Conservation (phyloP, 2,888 invertebrate species). For the Heliothis peltigera region DNA sequence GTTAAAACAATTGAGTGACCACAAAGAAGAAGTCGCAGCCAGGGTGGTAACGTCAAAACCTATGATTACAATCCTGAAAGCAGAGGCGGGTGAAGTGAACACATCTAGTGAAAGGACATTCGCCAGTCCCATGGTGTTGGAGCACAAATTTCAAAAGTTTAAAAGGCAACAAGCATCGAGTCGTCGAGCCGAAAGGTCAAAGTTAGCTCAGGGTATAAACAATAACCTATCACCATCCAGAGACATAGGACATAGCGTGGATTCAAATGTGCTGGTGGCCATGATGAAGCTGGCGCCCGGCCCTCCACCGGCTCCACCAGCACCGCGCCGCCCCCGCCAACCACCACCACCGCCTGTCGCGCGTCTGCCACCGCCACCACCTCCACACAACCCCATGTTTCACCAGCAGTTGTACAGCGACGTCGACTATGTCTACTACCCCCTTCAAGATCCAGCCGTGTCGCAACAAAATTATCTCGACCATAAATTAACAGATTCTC, state of each 20-base stretch:
- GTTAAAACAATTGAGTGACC: slow-evolving; percentile 73
- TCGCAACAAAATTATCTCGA: slow-evolving; percentile 97
- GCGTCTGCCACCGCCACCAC: slow-evolving; percentile 92
- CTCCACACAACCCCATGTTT: slow-evolving; percentile 96
- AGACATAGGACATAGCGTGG: slow-evolving; percentile 79
- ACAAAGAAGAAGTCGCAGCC: slow-evolving; percentile 92
- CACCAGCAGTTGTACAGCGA: slow-evolving; percentile 97
- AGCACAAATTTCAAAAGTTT: slow-evolving; percentile 87
- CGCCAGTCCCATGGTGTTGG: slow-evolving; percentile 87
- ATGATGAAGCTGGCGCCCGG: slow-evolving; percentile 91
- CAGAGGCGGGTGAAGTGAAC: slow-evolving; percentile 93
- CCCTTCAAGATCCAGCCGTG: slow-evolving; percentile 96
- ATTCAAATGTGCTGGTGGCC: slow-evolving; percentile 89
- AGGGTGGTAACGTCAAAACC: slow-evolving; percentile 94
- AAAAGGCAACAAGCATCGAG: slow-evolving; percentile 88
- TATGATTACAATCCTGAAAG: slow-evolving; percentile 93
- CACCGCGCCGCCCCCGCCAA: slow-evolving; percentile 90
- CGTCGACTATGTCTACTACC: slow-evolving; percentile 97
- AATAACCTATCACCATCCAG: slow-evolving; percentile 85
- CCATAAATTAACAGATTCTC: slow-evolving; percentile 94
- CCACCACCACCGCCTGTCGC: slow-evolving; percentile 92
- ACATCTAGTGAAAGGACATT: slow-evolving; percentile 90
- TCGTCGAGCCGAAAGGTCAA: slow-evolving; percentile 91
- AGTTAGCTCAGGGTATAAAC: slow-evolving; percentile 87
- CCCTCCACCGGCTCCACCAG: slow-evolving; percentile 76